phyloP scores from a whole-genome alignment of 2,888 invertebrate genomes.

The Cataglyphis altisquamis region DNA sequence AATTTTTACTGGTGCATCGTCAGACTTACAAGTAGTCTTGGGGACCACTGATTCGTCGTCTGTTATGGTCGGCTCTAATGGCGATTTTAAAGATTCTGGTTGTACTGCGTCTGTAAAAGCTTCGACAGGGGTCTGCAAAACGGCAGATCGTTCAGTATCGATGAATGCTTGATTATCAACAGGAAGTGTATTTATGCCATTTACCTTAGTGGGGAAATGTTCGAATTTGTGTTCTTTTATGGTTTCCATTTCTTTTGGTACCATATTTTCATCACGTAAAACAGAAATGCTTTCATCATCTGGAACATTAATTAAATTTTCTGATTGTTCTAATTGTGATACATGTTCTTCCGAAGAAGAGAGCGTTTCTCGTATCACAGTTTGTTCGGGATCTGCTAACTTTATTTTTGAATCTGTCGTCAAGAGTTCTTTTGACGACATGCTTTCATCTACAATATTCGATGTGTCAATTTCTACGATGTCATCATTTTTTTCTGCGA shows the following conservation, averaged over 20 bases:
- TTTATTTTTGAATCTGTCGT: not conserved
- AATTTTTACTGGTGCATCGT: constrained; percentile 80
- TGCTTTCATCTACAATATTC: not conserved
- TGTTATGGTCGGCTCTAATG: constrained; percentile 71
- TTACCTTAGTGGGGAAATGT: constrained; percentile 78
- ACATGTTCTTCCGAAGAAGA: not conserved
- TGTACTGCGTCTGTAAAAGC: constrained; percentile 58
- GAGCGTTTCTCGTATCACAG: not conserved
- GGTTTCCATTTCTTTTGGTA: constrained; percentile 18
- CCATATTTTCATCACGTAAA: constrained; percentile 25
- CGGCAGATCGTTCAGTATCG: constrained; percentile 76
- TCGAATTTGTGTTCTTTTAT: constrained; percentile 74
- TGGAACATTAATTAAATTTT: not conserved
- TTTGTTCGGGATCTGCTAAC: constrained; percentile 1
- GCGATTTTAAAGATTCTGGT: constrained; percentile 62
- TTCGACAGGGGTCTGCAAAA: constrained; percentile 80
- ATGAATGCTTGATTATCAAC: constrained; percentile 66
- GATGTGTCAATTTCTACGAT: constrained; percentile 4
- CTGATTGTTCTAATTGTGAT: constrained; percentile 8
- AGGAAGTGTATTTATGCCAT: constrained; percentile 55
- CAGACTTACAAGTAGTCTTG: constrained; percentile 83
- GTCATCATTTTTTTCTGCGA: not conserved
- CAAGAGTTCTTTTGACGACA: not conserved
- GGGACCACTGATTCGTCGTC: constrained; percentile 77
- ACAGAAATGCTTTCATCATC: not conserved